Evolutionary conservation across 2,797 vertebrate genomes (phyloP), one percentile per base, ranked within the genome.

Genomic region (Mionectes olivaceus): DNA sequence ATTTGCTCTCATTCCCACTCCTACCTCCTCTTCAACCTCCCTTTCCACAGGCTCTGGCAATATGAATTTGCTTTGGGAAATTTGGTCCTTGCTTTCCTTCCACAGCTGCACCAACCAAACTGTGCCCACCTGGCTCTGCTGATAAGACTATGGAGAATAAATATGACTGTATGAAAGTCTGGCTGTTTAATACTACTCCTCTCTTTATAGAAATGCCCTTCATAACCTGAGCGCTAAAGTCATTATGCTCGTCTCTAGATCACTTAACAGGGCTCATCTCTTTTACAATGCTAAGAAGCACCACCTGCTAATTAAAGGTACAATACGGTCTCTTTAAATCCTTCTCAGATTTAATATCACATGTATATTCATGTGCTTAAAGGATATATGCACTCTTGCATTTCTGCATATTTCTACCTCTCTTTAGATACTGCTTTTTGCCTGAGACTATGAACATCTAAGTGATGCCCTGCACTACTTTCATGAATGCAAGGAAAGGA

Each of bases 301-400:
- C 84, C 91, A 91, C 93, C 73, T 93, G 83, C 81, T 94, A 95
- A 94, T 96, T 96, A 96, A 93, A 89, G 57, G 64, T 69, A 93
- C 68, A 85, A 92, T 92, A 89, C 5, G 0, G 64, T 71, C 78
- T 95, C 83, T 94, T 95, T 88, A 91, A 91, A 94, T 73, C 81
- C 77, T 93, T 91, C 88, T 89, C 90, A 82, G 43, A 79, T 79
- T 91, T 93, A 88, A 69, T 88, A 87, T 83, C 67, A 79, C 59
- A 76, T 87, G 59, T 91, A 91, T 91, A 94, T 96, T 94, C 76
- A 73, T 91, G 83, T 94, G 64, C 81, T 91, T 93, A 92, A 92
- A 79, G 90, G 81, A 77, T 94, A 90, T 70, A 93, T 8, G 49
- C 61, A 84, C 35, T 46, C 78, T 64, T 61, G 63, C 69, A 94